A percentile compares a stretch with the other conserved stretches of the same genome.
Evolutionary conservation across 2,113 vertebrate species (phyloP).

Genomic region (Tauraco erythrolophus): DNA sequence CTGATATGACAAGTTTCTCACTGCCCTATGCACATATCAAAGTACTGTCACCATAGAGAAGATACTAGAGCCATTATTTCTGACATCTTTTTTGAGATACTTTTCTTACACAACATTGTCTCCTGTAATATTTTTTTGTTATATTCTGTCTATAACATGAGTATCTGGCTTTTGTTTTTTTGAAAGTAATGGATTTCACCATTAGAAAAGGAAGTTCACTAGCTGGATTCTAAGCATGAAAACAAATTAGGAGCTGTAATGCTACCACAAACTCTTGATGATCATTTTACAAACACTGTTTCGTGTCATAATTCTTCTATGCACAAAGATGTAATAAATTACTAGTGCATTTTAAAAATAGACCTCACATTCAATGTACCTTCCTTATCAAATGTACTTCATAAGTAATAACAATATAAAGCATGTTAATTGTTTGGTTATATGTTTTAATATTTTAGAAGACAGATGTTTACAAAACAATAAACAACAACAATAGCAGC

Average conservation of each 20-base stretch:
- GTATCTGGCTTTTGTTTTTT: background rate
- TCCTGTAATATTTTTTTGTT: background rate
- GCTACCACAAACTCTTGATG: background rate
- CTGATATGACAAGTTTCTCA: background rate
- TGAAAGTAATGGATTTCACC: background rate
- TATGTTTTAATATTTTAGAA: constrained; percentile 39
- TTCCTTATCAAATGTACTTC: background rate
- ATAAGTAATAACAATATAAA: background rate
- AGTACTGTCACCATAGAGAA: background rate
- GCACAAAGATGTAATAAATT: background rate
- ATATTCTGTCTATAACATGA: background rate
- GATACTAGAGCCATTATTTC: background rate
- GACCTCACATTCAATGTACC: background rate
- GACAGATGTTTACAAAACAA: background rate
- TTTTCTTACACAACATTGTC: background rate
- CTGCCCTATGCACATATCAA: background rate
- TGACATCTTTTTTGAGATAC: background rate
- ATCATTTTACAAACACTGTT: background rate
- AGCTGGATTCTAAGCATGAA: background rate
- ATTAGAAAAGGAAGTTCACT: background rate
- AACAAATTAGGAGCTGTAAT: background rate
- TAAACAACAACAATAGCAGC: background rate
- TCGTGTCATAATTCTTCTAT: background rate
- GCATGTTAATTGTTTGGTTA: background rate
- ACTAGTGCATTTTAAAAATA: background rate